These are phyloP conservation scores for Sebastes goodei DNA, from an alignment of 2,797 vertebrate species.

Conservation along the genomic window DNA sequence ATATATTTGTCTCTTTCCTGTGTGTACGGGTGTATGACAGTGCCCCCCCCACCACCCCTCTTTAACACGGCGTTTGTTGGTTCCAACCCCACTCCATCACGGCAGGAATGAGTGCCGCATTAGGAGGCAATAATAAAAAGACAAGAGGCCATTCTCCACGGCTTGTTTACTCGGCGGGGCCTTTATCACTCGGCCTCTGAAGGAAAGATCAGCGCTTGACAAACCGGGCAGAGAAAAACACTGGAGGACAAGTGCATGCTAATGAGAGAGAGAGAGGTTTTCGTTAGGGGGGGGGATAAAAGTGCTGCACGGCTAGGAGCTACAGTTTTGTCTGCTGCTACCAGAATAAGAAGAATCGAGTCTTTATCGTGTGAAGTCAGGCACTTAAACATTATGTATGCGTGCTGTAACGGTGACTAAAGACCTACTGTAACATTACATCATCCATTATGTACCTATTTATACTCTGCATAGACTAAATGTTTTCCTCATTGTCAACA, in stretches of 20 bases:
- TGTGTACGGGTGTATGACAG: background rate
- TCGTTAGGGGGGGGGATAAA: constrained; percentile 8
- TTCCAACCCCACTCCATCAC: constrained; percentile 2
- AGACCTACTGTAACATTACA: constrained; percentile 20
- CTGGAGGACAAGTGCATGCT: constrained; percentile 61
- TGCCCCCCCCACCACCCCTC: rapidly evolving
- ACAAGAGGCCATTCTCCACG: constrained; percentile 67
- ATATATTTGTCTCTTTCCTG: background rate
- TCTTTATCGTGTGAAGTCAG: constrained; percentile 20
- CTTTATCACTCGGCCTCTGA: constrained; percentile 53
- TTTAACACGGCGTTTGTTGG: background rate
- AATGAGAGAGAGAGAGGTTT: constrained; percentile 51
- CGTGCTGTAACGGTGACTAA: constrained; percentile 35
- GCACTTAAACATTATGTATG: constrained; percentile 19
- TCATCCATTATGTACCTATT: constrained; percentile 15
- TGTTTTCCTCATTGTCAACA: background rate
- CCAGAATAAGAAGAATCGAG: constrained; percentile 9
- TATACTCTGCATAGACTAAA: background rate
- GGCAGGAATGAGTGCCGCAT: constrained; percentile 39
- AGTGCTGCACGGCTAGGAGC: constrained; percentile 23
- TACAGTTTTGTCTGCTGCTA: constrained; percentile 10
- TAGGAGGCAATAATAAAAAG: constrained; percentile 58
- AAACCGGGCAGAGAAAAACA: constrained; percentile 50
- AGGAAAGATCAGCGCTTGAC: constrained; percentile 49
- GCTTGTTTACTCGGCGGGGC: constrained; percentile 60